Conservation (phyloP, 2,113 vertebrate species). For the Gambusia holbrooki region DNA sequence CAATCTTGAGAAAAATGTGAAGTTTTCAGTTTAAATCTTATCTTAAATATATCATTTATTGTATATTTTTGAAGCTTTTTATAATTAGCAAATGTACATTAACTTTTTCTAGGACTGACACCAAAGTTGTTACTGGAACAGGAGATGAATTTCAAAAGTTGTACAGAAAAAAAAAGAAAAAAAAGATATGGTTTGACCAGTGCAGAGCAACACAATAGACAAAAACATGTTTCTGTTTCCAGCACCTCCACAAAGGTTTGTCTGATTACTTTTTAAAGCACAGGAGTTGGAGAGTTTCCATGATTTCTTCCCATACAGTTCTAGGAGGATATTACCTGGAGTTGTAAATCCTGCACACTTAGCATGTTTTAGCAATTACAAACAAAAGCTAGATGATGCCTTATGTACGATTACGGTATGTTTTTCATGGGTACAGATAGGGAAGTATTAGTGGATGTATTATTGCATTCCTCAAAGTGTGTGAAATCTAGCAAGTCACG, state of each 20-base stretch:
- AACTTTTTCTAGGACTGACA: background rate
- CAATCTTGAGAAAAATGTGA: background rate
- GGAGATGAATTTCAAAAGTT: background rate
- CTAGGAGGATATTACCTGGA: too few species aligned
- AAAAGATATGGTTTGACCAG: background rate
- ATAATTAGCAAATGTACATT: background rate
- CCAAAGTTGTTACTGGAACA: too few species aligned
- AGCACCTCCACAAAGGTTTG: background rate
- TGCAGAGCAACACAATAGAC: background rate
- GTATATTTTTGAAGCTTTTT: background rate
- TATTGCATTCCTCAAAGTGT: conserved; percentile 54
- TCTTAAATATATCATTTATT: background rate
- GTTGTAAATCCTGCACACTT: background rate
- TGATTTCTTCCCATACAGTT: background rate
- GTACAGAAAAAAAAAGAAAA: background rate
- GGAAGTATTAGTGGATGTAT: conserved; percentile 58
- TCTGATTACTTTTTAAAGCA: background rate
- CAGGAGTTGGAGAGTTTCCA: background rate
- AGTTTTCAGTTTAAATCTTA: background rate
- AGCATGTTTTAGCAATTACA: conserved; percentile 29
- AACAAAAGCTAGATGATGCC: conserved; percentile 29
- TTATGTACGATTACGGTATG: conserved; percentile 18
- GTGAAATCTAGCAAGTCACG: conserved; percentile 54
- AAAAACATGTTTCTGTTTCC: background rate
- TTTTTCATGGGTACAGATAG: conserved; percentile 31